Percentiles rank a stretch among this genome's conserved stretches.
These are phyloP conservation scores for Paraplagusia blochii DNA, from an alignment of 2,113 vertebrate genomes.

Conservation along the genomic window DNA sequence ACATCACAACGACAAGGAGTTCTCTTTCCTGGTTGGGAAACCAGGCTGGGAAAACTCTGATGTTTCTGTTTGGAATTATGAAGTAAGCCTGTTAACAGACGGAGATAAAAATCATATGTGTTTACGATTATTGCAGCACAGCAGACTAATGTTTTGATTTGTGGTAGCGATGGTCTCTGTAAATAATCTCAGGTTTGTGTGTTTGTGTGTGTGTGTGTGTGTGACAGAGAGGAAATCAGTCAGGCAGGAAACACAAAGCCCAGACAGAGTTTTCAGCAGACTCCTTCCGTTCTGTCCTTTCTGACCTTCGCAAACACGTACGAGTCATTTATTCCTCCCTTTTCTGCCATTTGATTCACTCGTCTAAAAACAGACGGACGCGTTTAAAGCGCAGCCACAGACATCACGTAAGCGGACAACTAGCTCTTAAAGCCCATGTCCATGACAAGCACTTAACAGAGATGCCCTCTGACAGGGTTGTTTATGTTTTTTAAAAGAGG, in stretches of 20 bases:
- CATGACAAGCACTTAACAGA: constrained; percentile 26
- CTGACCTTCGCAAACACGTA: constrained; percentile 20
- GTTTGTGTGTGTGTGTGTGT: too few species aligned
- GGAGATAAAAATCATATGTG: constrained; percentile 48
- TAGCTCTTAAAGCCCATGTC: constrained; percentile 32
- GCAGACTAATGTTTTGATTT: constrained; percentile 41
- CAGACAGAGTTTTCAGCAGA: constrained; percentile 33
- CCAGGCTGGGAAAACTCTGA: too few species aligned
- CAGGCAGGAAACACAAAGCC: constrained; percentile 1
- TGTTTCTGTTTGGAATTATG: constrained; percentile 43
- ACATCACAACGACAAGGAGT: too few species aligned
- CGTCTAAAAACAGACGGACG: constrained; percentile 61
- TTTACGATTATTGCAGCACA: constrained; percentile 47
- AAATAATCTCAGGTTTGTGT: constrained; percentile 4
- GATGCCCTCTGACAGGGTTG: constrained; percentile 39
- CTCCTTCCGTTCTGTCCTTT: constrained; percentile 10
- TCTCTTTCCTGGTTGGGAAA: too few species aligned
- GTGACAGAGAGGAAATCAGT: constrained; percentile 1
- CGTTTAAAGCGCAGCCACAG: constrained; percentile 24
- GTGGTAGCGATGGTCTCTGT: constrained; percentile 15
- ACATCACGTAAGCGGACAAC: constrained; percentile 30
- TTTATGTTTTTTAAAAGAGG: constrained; percentile 44
- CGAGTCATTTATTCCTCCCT: constrained; percentile 1
- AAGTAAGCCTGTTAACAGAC: constrained; percentile 19
- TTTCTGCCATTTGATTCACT: constrained; percentile 6